Base-by-base conservation (phyloP, 1,140 invertebrate genomes). In the Varroa destructor region DNA sequence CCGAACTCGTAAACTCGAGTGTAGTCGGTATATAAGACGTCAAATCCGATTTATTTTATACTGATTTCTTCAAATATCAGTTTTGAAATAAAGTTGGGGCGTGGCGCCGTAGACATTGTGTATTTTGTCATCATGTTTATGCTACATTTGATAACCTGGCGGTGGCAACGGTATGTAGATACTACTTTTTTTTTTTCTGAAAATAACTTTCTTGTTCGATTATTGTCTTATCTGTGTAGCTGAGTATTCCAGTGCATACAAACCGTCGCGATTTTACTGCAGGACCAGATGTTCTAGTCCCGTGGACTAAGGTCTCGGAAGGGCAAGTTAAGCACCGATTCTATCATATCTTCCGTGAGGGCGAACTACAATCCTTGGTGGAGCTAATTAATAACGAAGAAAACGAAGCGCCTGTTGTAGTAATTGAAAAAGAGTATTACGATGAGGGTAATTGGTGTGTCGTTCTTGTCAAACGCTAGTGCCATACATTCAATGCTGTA, bases 381-480 rank as follows among this genome's bases (percentile, higher is more conserved):
- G 77, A 78, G 6, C 76, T 83, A 72, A 73, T 89, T 51, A 8
- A 3, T 51, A 8, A 51, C 46, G 4, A 51, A 51, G 4, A 51
- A 8, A 8, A 8, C 8, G 4, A 8, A 51, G 4, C 46, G 8
- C 57, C 80, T 0, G 78, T 79, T 51, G 78, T 87, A 6, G 75
- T 76, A 36, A 81, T 94, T 1, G 74, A 86, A n/a, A 81, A 85
- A 42, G 85, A 84, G 76, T 96, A 89, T 81, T 96, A 95, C 78
- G 93, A 97, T 81, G 88, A 96, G 81, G 93, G 93, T 14, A 97
- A 98, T 81, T 96, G 93, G 90, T 96, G 93, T 83, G 82, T 89
- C 14, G 82, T 91, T 75, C 82, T 93, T 75, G 78, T 86, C 77
- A 88, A 90, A 75, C 46, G 46, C 46, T 51, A 8, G 8, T 0